Evolutionary conservation across 2,888 invertebrate genomes (phyloP).

Genomic region (Megaustenia siamemsis): DNA sequence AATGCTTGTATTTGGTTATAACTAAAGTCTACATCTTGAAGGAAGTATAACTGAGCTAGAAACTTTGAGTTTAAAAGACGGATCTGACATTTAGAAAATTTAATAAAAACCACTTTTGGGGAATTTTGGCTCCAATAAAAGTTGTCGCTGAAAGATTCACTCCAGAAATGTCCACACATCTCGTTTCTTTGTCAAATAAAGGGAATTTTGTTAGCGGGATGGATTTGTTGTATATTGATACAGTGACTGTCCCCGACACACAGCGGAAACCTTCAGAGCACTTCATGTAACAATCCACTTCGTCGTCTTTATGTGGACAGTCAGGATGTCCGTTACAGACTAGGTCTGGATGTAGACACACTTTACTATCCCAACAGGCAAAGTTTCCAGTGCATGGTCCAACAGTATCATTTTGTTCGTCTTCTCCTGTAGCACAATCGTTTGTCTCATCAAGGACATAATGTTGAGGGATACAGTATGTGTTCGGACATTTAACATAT

Average conservation of each 20-base stretch:
- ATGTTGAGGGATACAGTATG: constrained; percentile 29
- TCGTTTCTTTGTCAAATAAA: neutral
- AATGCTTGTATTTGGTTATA: neutral
- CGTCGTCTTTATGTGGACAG: no score
- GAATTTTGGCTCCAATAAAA: neutral
- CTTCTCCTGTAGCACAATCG: constrained; percentile 17
- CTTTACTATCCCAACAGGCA: neutral
- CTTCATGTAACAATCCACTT: no score
- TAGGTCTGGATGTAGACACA: no score
- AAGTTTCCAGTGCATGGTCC: constrained; percentile 11
- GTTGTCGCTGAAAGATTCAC: neutral
- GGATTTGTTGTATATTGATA: no score
- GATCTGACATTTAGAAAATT: neutral
- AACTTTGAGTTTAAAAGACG: neutral
- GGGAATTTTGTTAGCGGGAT: neutral
- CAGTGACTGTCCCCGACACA: no score
- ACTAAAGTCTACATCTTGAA: neutral
- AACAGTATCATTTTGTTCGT: neutral
- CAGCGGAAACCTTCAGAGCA: no score
- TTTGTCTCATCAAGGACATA: constrained; percentile 1
- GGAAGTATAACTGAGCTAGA: neutral
- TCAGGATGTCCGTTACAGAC: no score
- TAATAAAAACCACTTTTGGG: neutral
- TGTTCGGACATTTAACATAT: constrained; percentile 16
- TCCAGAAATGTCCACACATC: neutral